Evolutionary conservation across 1,140 invertebrate species (phyloP), one percentile per base, ranked within the genome.

Genomic region (Platorchestia sp.): DNA sequence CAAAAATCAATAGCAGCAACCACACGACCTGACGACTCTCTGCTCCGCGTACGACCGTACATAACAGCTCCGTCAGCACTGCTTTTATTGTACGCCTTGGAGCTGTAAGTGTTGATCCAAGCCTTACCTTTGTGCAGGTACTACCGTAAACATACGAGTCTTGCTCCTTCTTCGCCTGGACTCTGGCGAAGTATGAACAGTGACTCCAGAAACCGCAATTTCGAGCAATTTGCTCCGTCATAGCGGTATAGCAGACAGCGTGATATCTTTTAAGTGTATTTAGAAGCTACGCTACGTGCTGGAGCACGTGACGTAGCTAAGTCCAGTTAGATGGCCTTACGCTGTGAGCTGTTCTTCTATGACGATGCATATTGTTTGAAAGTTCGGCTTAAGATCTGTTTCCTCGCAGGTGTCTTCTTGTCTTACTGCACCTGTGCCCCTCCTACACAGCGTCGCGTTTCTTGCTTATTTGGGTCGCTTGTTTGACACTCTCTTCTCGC

Each of bases 1-100:
- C 41, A 89, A 89, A 89, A 89, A 89, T 89, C 87, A 89, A 89
- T 89, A 89, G 87, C 41, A 42, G 87, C 87, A 41, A 27, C 87
- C 87, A 27, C 59, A 27, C 87, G 43, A 44, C 87, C 41, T 41
- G 87, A 75, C 87, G 87, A 89, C 87, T 7, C 59, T 75, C 14
- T 36, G 41, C 43, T 5, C 87, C 87, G 87, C 10, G 43, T 14
- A 89, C 87, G n/a, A 89, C 87, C 87, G 42, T 41, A 42, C 87
- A 89, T 89, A 42, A 89, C 43, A 10, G 87, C 87, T 41, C 87
- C 43, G 87, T 89, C 87, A 41, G 87, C 87, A 89, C 87, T 89
- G n/a, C 87, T 89, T 89, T 89, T 89, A 89, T 89, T 89, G 42
- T 44, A 36, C 87, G 87, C n/a, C 87, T 43, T 27, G 87, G 27